Percentiles rank a stretch among this genome's conserved stretches.
Conservation (phyloP, 2,888 invertebrate species). For the Andrena hattorfiana region DNA sequence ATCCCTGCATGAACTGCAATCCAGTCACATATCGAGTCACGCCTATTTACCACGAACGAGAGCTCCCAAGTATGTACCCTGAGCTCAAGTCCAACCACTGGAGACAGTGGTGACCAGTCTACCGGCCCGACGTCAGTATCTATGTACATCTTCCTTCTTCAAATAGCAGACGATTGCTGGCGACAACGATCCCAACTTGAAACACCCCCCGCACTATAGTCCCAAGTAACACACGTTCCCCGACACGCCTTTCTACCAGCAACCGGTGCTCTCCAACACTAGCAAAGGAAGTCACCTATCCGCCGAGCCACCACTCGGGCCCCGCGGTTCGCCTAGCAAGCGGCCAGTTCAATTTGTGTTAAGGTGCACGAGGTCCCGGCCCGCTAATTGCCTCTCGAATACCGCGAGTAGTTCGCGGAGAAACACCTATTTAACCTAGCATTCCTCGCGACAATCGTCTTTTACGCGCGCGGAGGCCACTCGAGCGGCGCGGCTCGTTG, state of each 20-base stretch:
- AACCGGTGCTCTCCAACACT: neutral
- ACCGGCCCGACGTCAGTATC: neutral
- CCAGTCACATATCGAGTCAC: no score
- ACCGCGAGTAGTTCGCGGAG: conserved; percentile 60
- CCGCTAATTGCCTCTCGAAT: conserved; percentile 71
- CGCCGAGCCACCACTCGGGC: neutral
- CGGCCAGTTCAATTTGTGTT: conserved; percentile 50
- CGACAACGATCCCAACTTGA: neutral
- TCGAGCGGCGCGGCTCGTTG: conserved; percentile 19
- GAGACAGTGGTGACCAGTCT: neutral
- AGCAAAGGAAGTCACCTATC: neutral
- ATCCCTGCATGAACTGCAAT: no score
- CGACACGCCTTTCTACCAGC: neutral
- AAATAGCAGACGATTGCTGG: neutral
- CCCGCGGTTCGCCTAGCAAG: conserved; percentile 14
- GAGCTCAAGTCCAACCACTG: no score
- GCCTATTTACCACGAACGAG: no score
- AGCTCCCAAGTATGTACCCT: no score
- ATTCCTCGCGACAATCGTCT: conserved; percentile 64
- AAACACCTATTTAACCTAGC: conserved; percentile 70
- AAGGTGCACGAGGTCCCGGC: conserved; percentile 48
- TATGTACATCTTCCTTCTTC: neutral
- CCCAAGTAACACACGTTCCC: neutral
- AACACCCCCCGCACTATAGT: neutral
- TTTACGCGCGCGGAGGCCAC: conserved; percentile 39